Percentiles rank a stretch among this genome's conserved stretches.
Evolutionary conservation across 2,797 vertebrate genomes (phyloP).

Genomic region (Odontamblyopus lacepedii): DNA sequence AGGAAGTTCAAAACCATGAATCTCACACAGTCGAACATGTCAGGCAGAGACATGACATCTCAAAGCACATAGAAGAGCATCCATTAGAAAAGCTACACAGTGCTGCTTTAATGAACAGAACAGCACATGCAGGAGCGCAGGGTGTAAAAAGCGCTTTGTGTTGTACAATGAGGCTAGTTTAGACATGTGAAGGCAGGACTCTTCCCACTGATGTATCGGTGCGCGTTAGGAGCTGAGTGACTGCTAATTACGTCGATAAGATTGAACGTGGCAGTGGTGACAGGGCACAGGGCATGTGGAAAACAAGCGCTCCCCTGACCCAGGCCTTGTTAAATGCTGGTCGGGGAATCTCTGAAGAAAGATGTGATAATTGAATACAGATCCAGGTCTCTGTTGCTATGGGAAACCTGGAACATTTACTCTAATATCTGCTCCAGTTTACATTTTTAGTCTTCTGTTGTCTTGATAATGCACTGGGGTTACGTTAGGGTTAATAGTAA

Average conservation of each 20-base stretch:
- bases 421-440: no score
- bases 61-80: no score
- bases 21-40: no score
- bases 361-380: slow-evolving; percentile 1
- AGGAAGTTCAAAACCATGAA: no score
- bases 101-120: no score
- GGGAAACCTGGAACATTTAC: background rate
- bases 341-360: background rate
- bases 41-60: no score
- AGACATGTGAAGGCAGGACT: slow-evolving; percentile 12
- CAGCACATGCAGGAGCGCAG: background rate
- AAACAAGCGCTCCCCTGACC: slow-evolving; percentile 24
- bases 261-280: slow-evolving; percentile 30
- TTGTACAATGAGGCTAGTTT: slow-evolving; percentile 13
- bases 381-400: background rate
- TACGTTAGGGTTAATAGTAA: no score
- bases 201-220: slow-evolving; percentile 25
- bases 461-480: no score
- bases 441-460: no score
- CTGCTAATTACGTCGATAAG: slow-evolving; percentile 26
- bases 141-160: background rate
- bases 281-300: slow-evolving; percentile 13
- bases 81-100: no score
- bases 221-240: slow-evolving; percentile 2
- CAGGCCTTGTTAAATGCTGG: slow-evolving; percentile 3